Evolutionary conservation across 2,888 invertebrate species (phyloP).

Genomic region (Hemaris fuciformis): DNA sequence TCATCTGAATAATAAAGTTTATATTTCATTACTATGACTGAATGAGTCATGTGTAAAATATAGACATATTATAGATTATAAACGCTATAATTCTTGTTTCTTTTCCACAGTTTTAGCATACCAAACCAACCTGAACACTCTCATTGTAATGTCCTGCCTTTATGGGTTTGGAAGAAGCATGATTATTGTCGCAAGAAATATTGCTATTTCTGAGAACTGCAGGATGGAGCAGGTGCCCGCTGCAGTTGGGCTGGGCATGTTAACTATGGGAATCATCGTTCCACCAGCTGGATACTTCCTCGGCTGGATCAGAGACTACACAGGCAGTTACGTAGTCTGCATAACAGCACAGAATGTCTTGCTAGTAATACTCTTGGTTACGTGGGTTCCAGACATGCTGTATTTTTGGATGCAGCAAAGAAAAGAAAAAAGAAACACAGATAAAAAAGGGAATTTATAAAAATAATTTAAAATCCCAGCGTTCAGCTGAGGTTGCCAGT

Average conservation of each 20-base stretch:
- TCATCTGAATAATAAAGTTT: not conserved
- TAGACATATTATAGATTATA: too few species aligned
- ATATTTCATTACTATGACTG: too few species aligned
- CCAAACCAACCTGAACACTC: constrained; percentile 74
- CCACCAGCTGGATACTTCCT: constrained; percentile 84
- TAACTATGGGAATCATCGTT: constrained; percentile 85
- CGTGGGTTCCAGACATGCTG: constrained; percentile 83
- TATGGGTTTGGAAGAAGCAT: constrained; percentile 88
- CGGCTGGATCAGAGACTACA: constrained; percentile 85
- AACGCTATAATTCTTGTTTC: not conserved
- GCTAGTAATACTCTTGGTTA: constrained; percentile 73
- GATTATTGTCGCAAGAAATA: constrained; percentile 87
- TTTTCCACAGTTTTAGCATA: constrained; percentile 82
- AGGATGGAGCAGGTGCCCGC: constrained; percentile 82
- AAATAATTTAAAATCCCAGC: not conserved
- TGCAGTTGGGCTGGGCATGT: constrained; percentile 87
- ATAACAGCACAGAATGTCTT: constrained; percentile 84
- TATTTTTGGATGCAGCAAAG: constrained; percentile 55
- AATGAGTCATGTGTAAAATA: too few species aligned
- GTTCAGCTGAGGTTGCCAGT: not conserved
- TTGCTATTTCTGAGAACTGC: constrained; percentile 85
- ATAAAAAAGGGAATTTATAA: not conserved
- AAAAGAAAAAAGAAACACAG: constrained; percentile 32
- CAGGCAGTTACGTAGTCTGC: constrained; percentile 82
- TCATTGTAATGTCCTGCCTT: constrained; percentile 81